phyloP scores from a whole-genome alignment of 1,140 invertebrate genomes.

The Berghia stephanieae region DNA sequence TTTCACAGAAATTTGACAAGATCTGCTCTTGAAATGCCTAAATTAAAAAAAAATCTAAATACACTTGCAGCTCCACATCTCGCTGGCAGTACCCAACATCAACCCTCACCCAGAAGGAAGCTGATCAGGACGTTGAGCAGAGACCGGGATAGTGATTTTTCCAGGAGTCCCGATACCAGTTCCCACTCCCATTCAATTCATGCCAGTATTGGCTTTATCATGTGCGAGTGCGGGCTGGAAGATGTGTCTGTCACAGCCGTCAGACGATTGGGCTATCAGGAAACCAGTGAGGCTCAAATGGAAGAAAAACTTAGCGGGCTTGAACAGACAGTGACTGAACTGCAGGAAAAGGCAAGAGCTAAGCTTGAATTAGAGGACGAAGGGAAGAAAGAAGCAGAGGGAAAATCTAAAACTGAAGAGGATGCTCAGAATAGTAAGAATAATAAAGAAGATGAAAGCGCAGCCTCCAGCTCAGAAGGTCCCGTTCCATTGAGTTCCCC shows the following conservation, averaged over 20 bases:
- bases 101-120: constrained; percentile 38
- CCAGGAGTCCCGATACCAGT: too few relatives aligned
- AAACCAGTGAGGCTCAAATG: constrained; percentile 41
- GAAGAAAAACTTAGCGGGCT: constrained; percentile 50
- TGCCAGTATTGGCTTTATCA: constrained; percentile 82
- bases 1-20: too few relatives aligned
- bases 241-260: constrained; percentile 85
- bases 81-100: too few relatives aligned
- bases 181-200: too few relatives aligned
- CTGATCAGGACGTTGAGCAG: constrained; percentile 37
- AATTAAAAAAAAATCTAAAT: too few relatives aligned
- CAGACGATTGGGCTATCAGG: constrained; percentile 70
- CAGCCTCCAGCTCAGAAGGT: constrained; percentile 34
- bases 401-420: constrained; percentile 15
- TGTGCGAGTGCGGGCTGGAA: constrained; percentile 96
- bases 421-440: constrained; percentile 1
- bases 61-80: too few relatives aligned
- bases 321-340: constrained; percentile 43
- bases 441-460: constrained; percentile 30
- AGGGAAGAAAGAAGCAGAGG: constrained; percentile 29
- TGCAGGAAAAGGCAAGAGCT: constrained; percentile 39
- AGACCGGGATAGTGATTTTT: constrained; percentile 34
- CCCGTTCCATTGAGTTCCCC: constrained; percentile 35
- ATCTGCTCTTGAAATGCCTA: too few relatives aligned
- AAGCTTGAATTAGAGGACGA: constrained; percentile 19